Percentiles rank a stretch among this genome's conserved stretches.
phyloP scores from a whole-genome alignment of 2,113 vertebrate species.

The Malurus alboscapulatus region DNA sequence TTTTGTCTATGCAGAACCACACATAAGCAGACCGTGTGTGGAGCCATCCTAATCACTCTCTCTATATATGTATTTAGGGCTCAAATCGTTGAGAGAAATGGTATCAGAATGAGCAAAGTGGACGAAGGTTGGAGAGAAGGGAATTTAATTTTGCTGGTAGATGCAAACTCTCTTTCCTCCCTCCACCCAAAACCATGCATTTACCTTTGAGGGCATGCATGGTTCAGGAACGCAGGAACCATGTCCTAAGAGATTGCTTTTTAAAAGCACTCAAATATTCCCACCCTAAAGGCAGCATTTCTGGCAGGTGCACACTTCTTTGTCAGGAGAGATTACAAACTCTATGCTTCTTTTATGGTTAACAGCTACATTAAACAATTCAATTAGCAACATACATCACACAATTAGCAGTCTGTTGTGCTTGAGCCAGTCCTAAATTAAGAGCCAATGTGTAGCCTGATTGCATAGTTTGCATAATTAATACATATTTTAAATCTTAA shows the following conservation, averaged over 20 bases:
- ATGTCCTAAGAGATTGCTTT: not conserved
- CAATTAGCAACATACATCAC: not conserved
- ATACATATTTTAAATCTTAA: not conserved
- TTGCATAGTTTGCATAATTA: slow-evolving; percentile 6
- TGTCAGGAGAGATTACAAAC: not conserved
- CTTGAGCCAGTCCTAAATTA: not conserved
- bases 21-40: not conserved
- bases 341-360: not conserved
- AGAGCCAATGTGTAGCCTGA: not conserved
- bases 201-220: not conserved
- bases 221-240: not conserved
- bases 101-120: fast-evolving
- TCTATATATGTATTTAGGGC: not conserved
- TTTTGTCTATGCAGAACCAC: not conserved
- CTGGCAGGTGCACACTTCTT: not conserved
- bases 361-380: not conserved
- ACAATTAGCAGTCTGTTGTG: not conserved
- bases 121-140: not conserved
- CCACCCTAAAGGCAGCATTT: not conserved
- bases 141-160: not conserved
- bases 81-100: not conserved
- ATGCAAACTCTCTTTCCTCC: not conserved
- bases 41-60: not conserved
- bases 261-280: not conserved
- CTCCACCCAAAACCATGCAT: not conserved